Evolutionary conservation across 2,113 vertebrate species (phyloP), one percentile per base, ranked within the genome.

Genomic region (Mesocricetus auratus): DNA sequence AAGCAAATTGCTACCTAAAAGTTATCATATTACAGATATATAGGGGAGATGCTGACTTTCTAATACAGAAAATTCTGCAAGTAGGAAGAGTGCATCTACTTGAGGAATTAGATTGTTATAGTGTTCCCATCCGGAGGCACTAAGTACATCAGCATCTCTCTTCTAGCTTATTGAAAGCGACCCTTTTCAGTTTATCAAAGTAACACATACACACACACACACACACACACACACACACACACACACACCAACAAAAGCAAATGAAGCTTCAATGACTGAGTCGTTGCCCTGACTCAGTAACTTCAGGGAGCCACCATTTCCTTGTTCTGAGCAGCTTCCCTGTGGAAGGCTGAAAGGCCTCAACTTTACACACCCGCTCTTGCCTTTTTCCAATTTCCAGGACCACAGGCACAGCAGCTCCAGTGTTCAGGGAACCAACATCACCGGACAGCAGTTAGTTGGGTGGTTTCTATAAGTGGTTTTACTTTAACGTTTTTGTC

Each of bases 1-100:
- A 81, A 86, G n/a, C 21, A 53, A 88, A 88, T 29, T 53, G 26
- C 4, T 69, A 1, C 53, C 90, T 45, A 1, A 68, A 69, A 69
- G 22, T 42, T 91, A 36, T 17, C 56, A 86, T 93, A 79, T 79
- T 68, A 93, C 96, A 91, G 5, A 39, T 74, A 62, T 77, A 36
- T 1, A 19, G 42, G 21, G 13, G 56, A 92, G 91, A 81, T 42
- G 13, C 36, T 82, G 6, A 42, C 79, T 68, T 89, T 69, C 36
- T 45, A 82, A 93, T 58, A 50, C 9, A 73, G 31, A 79, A 85
- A 77, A 75, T 82, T 8, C 9, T 47, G n/a, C 62, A 91, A 83
- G 50, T 33, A 26, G n/a, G 17, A 53, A 86, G 94, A 69, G 1
- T 42, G 16, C 19, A 13, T 95, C 31, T 83, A 5, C 36, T 89